Conservation (phyloP, 1,140 invertebrate genomes). For the Pogonomyrmex barbatus region DNA sequence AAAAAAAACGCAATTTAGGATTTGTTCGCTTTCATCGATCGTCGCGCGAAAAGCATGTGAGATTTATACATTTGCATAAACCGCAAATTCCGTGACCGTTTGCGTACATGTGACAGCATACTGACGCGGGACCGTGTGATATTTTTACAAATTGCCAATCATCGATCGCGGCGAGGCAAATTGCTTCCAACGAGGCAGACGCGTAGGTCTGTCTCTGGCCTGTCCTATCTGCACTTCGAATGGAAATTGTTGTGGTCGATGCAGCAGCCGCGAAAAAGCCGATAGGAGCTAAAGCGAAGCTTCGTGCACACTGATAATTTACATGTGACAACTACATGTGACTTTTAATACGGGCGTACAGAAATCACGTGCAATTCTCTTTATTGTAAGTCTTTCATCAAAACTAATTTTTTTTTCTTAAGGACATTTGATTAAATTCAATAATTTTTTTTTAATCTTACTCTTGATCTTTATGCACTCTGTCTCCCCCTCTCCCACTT, state of each 20-base stretch:
- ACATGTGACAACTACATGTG: constrained; percentile 7
- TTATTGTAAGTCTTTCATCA: constrained; percentile 1
- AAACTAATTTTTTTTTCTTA: constrained; percentile 3
- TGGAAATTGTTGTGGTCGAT: constrained; percentile 57
- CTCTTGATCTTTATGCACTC: too few species aligned
- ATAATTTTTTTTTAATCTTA: neutral
- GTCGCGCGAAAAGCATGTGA: neutral
- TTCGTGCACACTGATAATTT: constrained; percentile 50
- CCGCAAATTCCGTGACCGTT: constrained; percentile 67
- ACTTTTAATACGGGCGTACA: neutral
- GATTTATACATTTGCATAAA: constrained; percentile 63
- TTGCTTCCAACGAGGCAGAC: constrained; percentile 74
- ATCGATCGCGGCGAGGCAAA: constrained; percentile 77
- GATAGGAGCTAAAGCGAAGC: constrained; percentile 34
- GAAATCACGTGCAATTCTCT: neutral
- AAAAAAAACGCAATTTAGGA: constrained; percentile 7
- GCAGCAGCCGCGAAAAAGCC: neutral
- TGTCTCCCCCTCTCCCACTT: too few species aligned
- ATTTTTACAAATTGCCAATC: constrained; percentile 83
- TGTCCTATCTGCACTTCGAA: constrained; percentile 65
- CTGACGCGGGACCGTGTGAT: constrained; percentile 69
- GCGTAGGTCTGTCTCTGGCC: constrained; percentile 15
- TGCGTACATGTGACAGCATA: constrained; percentile 51
- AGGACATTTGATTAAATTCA: neutral
- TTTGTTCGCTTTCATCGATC: constrained; percentile 22